A percentile compares a stretch with the other conserved stretches of the same genome.
These are phyloP conservation scores for Triplophysa dalaica DNA, from an alignment of 2,113 vertebrate genomes.

Conservation along the genomic window DNA sequence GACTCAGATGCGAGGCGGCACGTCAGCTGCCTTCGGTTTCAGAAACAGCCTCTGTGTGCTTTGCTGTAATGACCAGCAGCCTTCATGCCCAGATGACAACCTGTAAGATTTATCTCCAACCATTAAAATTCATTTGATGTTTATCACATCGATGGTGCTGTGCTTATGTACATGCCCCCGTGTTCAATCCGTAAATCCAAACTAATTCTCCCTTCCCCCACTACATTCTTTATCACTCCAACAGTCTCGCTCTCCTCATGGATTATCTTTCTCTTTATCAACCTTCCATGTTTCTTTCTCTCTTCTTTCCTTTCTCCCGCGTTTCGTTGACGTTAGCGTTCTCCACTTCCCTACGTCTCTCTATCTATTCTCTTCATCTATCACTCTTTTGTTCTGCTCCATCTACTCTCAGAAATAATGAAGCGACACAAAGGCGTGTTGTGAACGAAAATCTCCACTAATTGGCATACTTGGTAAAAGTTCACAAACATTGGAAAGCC, in stretches of 20 bases:
- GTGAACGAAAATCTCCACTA: not conserved
- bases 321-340: constrained; percentile 26
- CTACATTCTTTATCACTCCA: constrained; percentile 61
- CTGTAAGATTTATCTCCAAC: constrained; percentile 65
- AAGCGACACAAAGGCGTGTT: not conserved
- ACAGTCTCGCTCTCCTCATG: constrained; percentile 53
- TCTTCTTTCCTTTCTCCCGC: constrained; percentile 31
- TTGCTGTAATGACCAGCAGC: constrained; percentile 23
- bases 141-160: constrained; percentile 50
- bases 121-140: constrained; percentile 75
- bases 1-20: too few relatives aligned
- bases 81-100: constrained; percentile 12
- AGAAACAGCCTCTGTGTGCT: constrained; percentile 6
- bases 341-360: constrained; percentile 28
- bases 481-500: not conserved
- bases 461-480: not conserved
- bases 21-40: too few relatives aligned
- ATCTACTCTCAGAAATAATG: not conserved
- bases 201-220: constrained; percentile 52
- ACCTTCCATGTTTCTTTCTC: constrained; percentile 11
- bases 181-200: constrained; percentile 50
- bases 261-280: constrained; percentile 49
- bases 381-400: not conserved
- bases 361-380: constrained; percentile 3
- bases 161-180: constrained; percentile 44